These are phyloP conservation scores for Manis crassicaudata DNA, from an alignment of 2,797 vertebrate genomes.

Conservation along the genomic window DNA sequence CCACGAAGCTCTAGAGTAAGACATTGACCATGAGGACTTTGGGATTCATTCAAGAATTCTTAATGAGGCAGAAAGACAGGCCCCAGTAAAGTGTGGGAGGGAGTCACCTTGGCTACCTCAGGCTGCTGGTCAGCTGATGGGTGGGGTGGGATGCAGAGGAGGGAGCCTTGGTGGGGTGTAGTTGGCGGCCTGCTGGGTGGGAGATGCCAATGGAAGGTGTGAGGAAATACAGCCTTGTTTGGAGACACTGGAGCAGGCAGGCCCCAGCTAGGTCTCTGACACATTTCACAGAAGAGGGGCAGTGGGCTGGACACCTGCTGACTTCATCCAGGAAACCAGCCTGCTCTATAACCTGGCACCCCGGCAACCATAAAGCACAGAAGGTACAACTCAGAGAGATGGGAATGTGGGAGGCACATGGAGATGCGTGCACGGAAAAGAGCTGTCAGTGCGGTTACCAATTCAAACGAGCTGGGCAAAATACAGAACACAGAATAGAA, in stretches of 20 bases:
- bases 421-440: background rate
- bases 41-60: background rate
- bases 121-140: background rate
- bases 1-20: background rate
- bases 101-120: background rate
- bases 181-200: background rate
- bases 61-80: background rate
- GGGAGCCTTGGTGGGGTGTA: background rate
- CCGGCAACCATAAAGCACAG: background rate
- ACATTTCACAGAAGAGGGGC: background rate
- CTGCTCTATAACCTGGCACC: background rate
- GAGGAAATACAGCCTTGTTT: background rate
- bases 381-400: background rate
- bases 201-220: background rate
- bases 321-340: background rate
- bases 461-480: background rate
- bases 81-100: background rate
- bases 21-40: background rate
- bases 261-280: background rate
- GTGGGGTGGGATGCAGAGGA: background rate
- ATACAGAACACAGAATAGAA: no score
- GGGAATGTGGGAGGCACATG: no score
- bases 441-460: fast-evolving
- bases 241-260: background rate
- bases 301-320: background rate